Percentiles rank a stretch among this genome's conserved stretches.
phyloP scores from a whole-genome alignment of 2,113 vertebrate genomes.

The Excalfactoria chinensis region DNA sequence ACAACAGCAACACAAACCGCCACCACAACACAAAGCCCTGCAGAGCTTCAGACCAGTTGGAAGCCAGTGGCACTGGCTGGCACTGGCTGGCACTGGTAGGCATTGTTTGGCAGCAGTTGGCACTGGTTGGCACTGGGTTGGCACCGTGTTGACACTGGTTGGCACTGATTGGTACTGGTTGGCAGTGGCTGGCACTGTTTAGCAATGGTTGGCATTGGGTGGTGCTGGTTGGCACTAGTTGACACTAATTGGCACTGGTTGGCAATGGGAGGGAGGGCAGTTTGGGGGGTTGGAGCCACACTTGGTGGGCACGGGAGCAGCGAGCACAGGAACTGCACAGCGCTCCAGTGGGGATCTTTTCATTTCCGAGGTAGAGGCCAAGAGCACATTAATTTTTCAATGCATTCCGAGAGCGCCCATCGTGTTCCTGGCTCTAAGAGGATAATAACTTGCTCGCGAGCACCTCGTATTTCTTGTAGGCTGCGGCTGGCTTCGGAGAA shows the following conservation, averaged over 20 bases:
- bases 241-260: too few relatives aligned
- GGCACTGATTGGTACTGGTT: too few relatives aligned
- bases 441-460: neutral
- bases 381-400: neutral
- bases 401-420: neutral
- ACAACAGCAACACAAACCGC: neutral
- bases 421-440: neutral
- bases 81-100: neutral
- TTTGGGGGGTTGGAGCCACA: neutral
- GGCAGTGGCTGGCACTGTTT: too few relatives aligned
- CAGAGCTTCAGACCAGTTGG: neutral
- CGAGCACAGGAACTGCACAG: fast-evolving
- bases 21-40: neutral
- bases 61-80: neutral
- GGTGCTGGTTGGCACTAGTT: too few relatives aligned
- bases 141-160: too few relatives aligned
- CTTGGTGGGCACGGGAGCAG: neutral
- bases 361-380: neutral
- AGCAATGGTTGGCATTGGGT: too few relatives aligned
- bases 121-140: neutral
- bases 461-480: neutral
- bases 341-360: fast-evolving
- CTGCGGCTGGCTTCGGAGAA: neutral
- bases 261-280: too few relatives aligned
- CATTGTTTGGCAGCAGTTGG: neutral